These are phyloP conservation scores for Blastobasis adustella DNA, from an alignment of 2,888 invertebrate genomes.

Conservation along the genomic window DNA sequence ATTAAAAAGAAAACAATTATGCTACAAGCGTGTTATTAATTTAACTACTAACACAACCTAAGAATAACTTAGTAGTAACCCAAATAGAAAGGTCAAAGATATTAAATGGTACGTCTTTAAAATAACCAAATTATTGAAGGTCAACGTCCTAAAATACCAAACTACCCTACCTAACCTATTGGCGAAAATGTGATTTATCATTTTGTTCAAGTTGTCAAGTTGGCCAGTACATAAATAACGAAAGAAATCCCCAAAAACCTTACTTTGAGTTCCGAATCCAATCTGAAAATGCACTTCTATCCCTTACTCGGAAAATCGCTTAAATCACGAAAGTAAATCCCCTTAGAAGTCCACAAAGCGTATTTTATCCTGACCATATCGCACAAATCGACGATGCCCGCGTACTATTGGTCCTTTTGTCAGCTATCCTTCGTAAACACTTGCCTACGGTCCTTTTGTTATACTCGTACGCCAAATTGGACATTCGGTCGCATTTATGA, in stretches of 20 bases:
- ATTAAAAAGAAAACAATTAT: slow-evolving; percentile 48
- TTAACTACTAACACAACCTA: not conserved
- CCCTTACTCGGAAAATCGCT: slow-evolving; percentile 26
- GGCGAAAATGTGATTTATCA: too few species aligned
- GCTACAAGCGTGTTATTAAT: slow-evolving; percentile 16
- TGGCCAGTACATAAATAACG: too few species aligned
- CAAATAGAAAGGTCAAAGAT: too few species aligned
- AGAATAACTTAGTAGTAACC: too few species aligned
- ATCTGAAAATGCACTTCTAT: not conserved
- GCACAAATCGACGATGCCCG: slow-evolving; percentile 41
- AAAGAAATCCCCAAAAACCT: too few species aligned
- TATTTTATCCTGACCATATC: slow-evolving; percentile 44
- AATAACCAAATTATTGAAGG: too few species aligned
- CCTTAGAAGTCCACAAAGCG: slow-evolving; percentile 39
- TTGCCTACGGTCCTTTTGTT: slow-evolving; percentile 35
- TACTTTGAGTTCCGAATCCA: too few species aligned
- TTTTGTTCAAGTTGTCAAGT: too few species aligned
- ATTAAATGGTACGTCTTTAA: too few species aligned
- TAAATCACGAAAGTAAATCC: slow-evolving; percentile 39
- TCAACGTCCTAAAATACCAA: too few species aligned
- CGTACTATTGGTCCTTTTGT: slow-evolving; percentile 47
- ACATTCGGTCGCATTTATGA: slow-evolving; percentile 22
- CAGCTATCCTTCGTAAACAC: slow-evolving; percentile 33
- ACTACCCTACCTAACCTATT: too few species aligned
- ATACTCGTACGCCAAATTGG: slow-evolving; percentile 38